Evolutionary conservation across 2,113 vertebrate species (phyloP).

Genomic region (Eulemur rufifrons): DNA sequence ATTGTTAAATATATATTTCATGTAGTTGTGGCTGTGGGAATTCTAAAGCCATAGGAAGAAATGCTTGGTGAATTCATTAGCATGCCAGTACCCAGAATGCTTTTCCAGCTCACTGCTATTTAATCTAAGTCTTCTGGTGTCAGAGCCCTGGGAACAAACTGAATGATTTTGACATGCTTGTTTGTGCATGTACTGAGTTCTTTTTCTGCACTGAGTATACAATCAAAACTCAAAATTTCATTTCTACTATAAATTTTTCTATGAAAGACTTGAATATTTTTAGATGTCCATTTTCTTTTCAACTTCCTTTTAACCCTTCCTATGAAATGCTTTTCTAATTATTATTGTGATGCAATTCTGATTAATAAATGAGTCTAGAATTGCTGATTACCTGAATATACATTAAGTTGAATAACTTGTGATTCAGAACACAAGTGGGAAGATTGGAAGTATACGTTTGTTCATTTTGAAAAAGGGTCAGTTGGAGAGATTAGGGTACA

Average conservation of each 20-base stretch:
- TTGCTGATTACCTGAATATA: not conserved
- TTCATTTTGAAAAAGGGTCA: not conserved
- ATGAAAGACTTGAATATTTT: conserved; percentile 8
- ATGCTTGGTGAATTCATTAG: conserved; percentile 73
- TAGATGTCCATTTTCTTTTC: conserved; percentile 1
- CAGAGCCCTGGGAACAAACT: conserved; percentile 74
- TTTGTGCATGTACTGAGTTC: conserved; percentile 65
- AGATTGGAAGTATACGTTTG: not conserved
- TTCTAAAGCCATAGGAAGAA: conserved; percentile 72
- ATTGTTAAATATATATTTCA: conserved; percentile 64
- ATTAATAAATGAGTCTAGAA: not conserved
- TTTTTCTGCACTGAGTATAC: conserved; percentile 56
- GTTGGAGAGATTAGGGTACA: not conserved
- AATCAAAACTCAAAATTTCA: conserved; percentile 57
- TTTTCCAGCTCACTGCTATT: conserved; percentile 77
- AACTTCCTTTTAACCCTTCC: conserved; percentile 48
- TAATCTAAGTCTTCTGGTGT: conserved; percentile 78
- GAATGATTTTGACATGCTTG: conserved; percentile 71
- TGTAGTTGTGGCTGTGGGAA: conserved; percentile 73
- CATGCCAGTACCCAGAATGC: conserved; percentile 77
- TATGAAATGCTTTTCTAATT: not conserved
- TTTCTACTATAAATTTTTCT: conserved; percentile 28
- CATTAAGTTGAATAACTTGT: not conserved
- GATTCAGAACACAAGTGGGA: not conserved
- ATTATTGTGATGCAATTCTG: conserved; percentile 9